Evolutionary conservation across 2,888 invertebrate genomes (phyloP), one percentile per base, ranked within the genome.

Genomic region (Parasteatoda lunata): DNA sequence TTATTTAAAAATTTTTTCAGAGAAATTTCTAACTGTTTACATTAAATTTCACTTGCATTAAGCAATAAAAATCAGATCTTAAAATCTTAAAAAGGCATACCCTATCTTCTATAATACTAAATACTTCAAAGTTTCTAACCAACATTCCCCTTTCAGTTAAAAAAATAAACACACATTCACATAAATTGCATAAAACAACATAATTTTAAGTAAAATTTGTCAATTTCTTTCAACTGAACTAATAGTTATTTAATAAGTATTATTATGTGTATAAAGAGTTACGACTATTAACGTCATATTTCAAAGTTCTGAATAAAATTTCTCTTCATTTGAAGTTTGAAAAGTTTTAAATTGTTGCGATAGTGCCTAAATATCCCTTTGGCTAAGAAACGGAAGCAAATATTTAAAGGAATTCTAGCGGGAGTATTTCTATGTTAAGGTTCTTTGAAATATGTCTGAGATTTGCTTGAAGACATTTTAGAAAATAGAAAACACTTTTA

Each of bases 381-480:
- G 76, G 82, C 82, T 59, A 81, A 81, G 64, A 83, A n/a, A 64
- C 70, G 9, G 54, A 75, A 71, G 77, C 77, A 68, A 77, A 83
- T 83, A 83, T 83, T 83, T 77, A 76, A 77, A 71, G 49, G 76
- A 71, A 13, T 69, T 83, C 49, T 11, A n/a, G 5, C 70, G 49
- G 51, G 70, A 72, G 52, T 11, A 76, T 77, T 75, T 83, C 76
- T 30, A 11, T 64, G 64, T 51, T 70, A 54, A 64, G 73, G 49
- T 59, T 73, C 66, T 52, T 75, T 45, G 30, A 83, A 76, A 83
- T 77, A 69, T 66, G 65, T 70, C 76, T 83, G 59, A 69, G n/a
- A 83, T 70, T 45, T 30, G 70, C 82, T 83, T 77, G 70, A 54
- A 83, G 82, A 70, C 75, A 83, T 70, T 83, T 75, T 70, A 15